Evolutionary conservation across 2,797 vertebrate species (phyloP).

Genomic region (Xenops minutus): DNA sequence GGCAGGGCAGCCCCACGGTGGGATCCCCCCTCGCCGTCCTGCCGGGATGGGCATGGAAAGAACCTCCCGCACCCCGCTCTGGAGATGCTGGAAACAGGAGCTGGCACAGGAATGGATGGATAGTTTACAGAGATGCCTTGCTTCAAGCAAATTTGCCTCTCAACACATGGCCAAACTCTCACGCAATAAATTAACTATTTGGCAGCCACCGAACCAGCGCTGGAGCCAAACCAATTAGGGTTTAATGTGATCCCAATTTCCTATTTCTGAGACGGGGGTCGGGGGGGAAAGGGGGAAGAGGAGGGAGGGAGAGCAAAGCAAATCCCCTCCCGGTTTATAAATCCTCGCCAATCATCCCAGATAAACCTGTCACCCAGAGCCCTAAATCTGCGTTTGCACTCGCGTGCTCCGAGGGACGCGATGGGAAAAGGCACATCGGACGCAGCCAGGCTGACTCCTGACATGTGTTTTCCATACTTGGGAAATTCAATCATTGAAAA

Average conservation of each 20-base stretch:
- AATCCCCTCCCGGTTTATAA: constrained; percentile 65
- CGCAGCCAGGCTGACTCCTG: constrained; percentile 28
- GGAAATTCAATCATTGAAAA: constrained; percentile 72
- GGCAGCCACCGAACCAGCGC: constrained; percentile 41
- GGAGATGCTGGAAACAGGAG: constrained; percentile 19
- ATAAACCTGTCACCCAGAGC: constrained; percentile 67
- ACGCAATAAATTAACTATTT: constrained; percentile 75
- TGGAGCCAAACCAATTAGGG: constrained; percentile 73
- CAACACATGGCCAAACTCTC: constrained; percentile 69
- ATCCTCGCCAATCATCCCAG: constrained; percentile 64
- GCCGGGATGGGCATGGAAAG: neutral
- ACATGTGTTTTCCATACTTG: constrained; percentile 72
- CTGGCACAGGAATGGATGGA: constrained; percentile 23
- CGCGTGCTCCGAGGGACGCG: constrained; percentile 12
- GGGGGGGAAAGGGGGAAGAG: neutral
- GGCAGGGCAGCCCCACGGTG: accelerated
- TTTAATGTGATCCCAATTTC: constrained; percentile 70
- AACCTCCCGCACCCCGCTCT: neutral
- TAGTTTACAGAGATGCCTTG: constrained; percentile 50
- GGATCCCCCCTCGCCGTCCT: neutral
- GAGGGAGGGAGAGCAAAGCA: constrained; percentile 22
- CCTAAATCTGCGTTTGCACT: constrained; percentile 45
- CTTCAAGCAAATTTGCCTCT: constrained; percentile 68
- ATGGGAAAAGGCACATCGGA: constrained; percentile 36
- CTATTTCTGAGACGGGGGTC: constrained; percentile 57